Evolutionary conservation across 2,797 vertebrate species (phyloP).

Genomic region (Chaetophractus vellerosus): DNA sequence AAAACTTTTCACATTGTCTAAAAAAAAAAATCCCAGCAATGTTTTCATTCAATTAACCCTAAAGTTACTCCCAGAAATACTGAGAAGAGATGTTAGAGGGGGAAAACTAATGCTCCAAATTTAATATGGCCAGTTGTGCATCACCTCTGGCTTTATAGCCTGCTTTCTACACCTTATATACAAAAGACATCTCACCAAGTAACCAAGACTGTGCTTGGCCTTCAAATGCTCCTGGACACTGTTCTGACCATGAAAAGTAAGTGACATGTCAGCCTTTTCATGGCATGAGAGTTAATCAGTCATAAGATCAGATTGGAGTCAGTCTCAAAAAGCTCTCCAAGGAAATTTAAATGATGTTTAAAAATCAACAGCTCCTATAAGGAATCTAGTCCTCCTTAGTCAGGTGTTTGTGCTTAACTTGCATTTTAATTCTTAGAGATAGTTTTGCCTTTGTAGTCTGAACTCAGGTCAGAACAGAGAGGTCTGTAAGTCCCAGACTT

Average conservation of each 20-base stretch:
- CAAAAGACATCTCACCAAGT: not conserved
- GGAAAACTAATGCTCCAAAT: not conserved
- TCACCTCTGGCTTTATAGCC: not conserved
- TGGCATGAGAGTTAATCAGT: not conserved
- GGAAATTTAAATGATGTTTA: slow-evolving; percentile 17
- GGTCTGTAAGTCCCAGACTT: not conserved
- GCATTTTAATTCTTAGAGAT: slow-evolving; percentile 8
- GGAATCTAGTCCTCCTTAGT: not conserved
- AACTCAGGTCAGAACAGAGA: not conserved
- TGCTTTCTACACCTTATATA: slow-evolving; percentile 4
- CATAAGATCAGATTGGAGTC: not conserved
- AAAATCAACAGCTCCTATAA: not conserved
- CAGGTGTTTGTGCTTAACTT: not conserved
- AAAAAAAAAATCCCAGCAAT: not conserved
- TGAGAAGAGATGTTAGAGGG: not conserved
- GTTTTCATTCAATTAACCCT: not conserved
- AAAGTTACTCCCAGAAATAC: not conserved
- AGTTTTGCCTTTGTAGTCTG: not conserved
- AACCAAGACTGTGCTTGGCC: not conserved
- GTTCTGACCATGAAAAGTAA: slow-evolving; percentile 9
- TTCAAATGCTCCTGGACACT: slow-evolving; percentile 9
- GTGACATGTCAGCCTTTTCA: not conserved
- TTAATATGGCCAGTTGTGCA: not conserved
- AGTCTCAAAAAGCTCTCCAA: not conserved
- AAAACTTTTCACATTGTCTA: not conserved